Percentiles rank a stretch among this genome's conserved stretches.
These are phyloP conservation scores for Buphagus erythrorhynchus DNA, from an alignment of 2,797 vertebrate species.

Conservation along the genomic window DNA sequence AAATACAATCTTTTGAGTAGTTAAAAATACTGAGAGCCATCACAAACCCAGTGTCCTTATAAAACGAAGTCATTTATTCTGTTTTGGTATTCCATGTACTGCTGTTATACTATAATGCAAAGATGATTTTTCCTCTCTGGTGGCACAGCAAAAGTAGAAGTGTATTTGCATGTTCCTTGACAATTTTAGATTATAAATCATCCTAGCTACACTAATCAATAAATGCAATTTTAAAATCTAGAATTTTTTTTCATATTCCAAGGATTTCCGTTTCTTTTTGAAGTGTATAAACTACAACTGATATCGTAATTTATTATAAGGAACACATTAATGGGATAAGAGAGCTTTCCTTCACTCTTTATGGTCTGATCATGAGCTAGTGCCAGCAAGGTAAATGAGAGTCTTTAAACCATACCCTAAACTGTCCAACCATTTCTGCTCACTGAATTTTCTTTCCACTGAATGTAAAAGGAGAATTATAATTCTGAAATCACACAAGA, in stretches of 20 bases:
- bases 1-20: neutral
- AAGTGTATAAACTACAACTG: neutral
- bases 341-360: neutral
- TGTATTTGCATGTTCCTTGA: neutral
- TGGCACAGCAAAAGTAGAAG: neutral
- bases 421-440: neutral
- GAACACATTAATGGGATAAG: neutral
- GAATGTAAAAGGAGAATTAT: neutral
- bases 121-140: neutral
- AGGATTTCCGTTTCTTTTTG: neutral
- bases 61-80: neutral
- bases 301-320: neutral
- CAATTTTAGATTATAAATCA: neutral
- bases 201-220: neutral
- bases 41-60: neutral
- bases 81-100: neutral
- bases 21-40: neutral
- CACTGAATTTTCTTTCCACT: neutral
- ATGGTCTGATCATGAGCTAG: neutral
- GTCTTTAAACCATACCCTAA: neutral
- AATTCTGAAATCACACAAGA: neutral
- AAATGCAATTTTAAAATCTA: neutral
- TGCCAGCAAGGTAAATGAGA: neutral
- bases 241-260: neutral
- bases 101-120: neutral